Conservation (phyloP, 2,797 vertebrate species). For the Parotocinclus haroldoi region DNA sequence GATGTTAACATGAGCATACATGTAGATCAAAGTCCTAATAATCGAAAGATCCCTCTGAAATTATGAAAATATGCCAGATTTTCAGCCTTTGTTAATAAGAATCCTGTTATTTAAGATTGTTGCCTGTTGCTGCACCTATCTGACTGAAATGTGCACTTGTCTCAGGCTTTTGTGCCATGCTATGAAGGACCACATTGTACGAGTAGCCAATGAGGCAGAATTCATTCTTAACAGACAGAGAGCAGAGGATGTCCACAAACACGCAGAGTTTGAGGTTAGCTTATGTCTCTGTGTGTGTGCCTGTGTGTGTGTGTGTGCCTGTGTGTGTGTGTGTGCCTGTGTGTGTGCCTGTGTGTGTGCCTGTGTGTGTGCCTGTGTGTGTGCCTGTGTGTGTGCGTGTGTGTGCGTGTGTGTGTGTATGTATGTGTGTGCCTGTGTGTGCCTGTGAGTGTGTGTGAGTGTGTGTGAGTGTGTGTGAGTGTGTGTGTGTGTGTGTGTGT, state of each 20-base stretch:
- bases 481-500: no score
- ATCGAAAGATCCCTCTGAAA: no score
- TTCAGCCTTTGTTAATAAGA: no score
- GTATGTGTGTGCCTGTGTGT: no score
- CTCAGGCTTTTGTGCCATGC: slow-evolving; percentile 93
- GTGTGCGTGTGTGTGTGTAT: neutral
- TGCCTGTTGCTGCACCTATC: neutral
- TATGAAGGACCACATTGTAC: slow-evolving; percentile 99
- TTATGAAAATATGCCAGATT: no score
- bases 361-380: neutral
- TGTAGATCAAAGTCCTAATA: no score
- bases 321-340: neutral
- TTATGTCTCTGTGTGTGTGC: neutral
- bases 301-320: slow-evolving; percentile 2
- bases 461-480: no score
- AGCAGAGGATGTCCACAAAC: slow-evolving; percentile 97
- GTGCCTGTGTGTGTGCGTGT: neutral
- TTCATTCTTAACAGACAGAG: slow-evolving; percentile 97
- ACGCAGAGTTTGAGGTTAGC: slow-evolving; percentile 96
- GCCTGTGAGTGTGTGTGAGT: no score
- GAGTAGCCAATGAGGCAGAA: slow-evolving; percentile 97
- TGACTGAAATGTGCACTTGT: slow-evolving; percentile 1
- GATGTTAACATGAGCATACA: no score
- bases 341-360: no score
- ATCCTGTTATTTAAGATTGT: no score